phyloP scores from a whole-genome alignment of 2,888 invertebrate genomes.

The Temnothorax rugatulus region DNA sequence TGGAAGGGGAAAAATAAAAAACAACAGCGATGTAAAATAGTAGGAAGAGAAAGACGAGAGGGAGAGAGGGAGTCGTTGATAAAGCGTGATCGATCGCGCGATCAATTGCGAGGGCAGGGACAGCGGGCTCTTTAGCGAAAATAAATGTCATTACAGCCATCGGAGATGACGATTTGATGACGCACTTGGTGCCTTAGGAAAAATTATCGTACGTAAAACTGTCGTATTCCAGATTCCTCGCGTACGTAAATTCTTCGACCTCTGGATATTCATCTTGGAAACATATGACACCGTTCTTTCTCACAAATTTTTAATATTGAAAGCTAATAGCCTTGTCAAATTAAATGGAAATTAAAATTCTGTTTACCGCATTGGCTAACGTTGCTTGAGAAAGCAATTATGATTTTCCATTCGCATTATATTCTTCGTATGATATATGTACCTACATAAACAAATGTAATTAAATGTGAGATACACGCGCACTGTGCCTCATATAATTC shows the following conservation, averaged over 20 bases:
- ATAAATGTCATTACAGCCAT: slow-evolving; percentile 17
- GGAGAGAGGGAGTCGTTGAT: slow-evolving; percentile 5
- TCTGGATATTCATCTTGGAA: background rate
- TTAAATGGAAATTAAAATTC: background rate
- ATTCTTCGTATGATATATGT: background rate
- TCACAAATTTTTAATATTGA: background rate
- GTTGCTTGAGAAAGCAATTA: background rate
- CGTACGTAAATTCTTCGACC: background rate
- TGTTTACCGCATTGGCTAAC: background rate
- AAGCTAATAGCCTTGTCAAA: background rate
- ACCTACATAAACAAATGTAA: background rate
- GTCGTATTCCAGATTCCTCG: background rate
- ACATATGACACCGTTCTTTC: background rate
- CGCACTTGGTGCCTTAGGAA: background rate
- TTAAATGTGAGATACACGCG: slow-evolving; percentile 22
- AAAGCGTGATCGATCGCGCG: slow-evolving; percentile 34
- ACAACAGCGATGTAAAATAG: slow-evolving; percentile 33
- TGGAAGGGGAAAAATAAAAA: background rate
- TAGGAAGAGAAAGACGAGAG: background rate
- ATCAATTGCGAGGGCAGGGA: slow-evolving; percentile 10
- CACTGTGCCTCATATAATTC: slow-evolving; percentile 1
- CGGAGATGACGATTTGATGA: background rate
- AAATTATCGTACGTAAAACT: background rate
- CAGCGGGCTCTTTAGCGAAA: slow-evolving; percentile 12
- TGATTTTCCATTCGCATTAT: background rate